Evolutionary conservation across 2,888 invertebrate genomes (phyloP), one percentile per base, ranked within the genome.

Genomic region (Platycheirus rosarum): DNA sequence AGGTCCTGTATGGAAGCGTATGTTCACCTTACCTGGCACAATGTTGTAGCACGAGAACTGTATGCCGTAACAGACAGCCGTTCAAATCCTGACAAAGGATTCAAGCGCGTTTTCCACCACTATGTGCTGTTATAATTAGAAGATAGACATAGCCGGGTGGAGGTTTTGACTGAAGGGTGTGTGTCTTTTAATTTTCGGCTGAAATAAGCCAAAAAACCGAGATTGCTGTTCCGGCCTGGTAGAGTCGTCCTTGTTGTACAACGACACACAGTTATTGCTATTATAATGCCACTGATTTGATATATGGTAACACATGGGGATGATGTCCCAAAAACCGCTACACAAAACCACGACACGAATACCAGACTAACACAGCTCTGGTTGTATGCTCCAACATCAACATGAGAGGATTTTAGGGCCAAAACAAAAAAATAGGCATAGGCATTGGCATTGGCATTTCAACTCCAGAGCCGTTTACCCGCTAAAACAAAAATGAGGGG

Each of bases 301-400:
- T 76, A 66, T 62, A 70, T 70, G 76, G 80, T 53, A 76, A 76
- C 80, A 76, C 48, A 76, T 80, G 80, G 53, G 66, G 60, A 76
- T 76, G 80, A 76, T 79, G 74, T 65, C 63, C 63, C 49, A 11
- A 79, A 23, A 68, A 79, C 79, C 75, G 49, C 74, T 63, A 18
- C 51, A 75, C 75, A 75, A 79, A 76, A 65, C 70, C 76, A 70
- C 55, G n/a, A 44, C 69, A 70, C 29, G 55, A 40, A 42, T 46
- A 60, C 57, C 60, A 51, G 18, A 63, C 57, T 40, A 40, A 13
- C 57, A 57, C 49, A 57, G 57, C 8, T 32, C 49, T 49, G 57
- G 49, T 66, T 42, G 29, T 7, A 32, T 7, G 8, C 8, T 32
- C 7, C 23, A 23, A 6, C 23, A 23, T 6, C 23, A 23, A 8